These are phyloP conservation scores for Cyprinus carpio DNA, from an alignment of 2,113 vertebrate genomes.

Conservation along the genomic window DNA sequence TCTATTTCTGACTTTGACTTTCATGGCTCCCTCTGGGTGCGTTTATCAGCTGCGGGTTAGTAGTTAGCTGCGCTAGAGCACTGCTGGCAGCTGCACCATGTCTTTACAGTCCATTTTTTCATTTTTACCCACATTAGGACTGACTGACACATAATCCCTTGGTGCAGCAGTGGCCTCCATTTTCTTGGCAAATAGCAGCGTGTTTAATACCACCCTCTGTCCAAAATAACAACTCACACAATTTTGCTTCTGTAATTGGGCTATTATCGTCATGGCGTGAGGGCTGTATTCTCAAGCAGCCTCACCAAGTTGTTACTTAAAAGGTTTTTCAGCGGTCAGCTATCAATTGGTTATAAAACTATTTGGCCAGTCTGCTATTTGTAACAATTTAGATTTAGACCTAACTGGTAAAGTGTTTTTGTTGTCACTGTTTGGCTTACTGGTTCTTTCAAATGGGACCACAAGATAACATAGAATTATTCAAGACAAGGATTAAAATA, in stretches of 20 bases:
- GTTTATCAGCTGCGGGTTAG: constrained; percentile 21
- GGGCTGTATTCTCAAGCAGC: not conserved
- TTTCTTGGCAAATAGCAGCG: constrained; percentile 33
- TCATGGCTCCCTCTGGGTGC: constrained; percentile 29
- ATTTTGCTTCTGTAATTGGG: constrained; percentile 35
- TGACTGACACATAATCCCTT: constrained; percentile 41
- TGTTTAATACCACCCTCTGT: constrained; percentile 11
- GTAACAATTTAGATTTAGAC: not conserved
- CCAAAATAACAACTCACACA: constrained; percentile 9
- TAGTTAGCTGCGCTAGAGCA: constrained; percentile 2
- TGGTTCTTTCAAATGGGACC: not conserved
- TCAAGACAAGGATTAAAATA: not conserved
- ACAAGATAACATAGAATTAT: not conserved
- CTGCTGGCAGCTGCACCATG: not conserved
- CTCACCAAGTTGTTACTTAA: not conserved
- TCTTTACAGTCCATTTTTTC: constrained; percentile 32
- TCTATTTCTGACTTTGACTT: constrained; percentile 39
- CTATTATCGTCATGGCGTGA: constrained; percentile 9
- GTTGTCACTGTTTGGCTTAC: not conserved
- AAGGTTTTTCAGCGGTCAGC: constrained; percentile 1
- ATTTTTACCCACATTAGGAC: constrained; percentile 33
- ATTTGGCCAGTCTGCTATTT: not conserved
- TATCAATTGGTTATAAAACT: not conserved
- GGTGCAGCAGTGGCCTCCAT: constrained; percentile 28
- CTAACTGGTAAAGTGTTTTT: not conserved